Percentiles rank a stretch among this genome's conserved stretches.
Evolutionary conservation across 2,888 invertebrate species (phyloP).

Genomic region (Arenicola marina): DNA sequence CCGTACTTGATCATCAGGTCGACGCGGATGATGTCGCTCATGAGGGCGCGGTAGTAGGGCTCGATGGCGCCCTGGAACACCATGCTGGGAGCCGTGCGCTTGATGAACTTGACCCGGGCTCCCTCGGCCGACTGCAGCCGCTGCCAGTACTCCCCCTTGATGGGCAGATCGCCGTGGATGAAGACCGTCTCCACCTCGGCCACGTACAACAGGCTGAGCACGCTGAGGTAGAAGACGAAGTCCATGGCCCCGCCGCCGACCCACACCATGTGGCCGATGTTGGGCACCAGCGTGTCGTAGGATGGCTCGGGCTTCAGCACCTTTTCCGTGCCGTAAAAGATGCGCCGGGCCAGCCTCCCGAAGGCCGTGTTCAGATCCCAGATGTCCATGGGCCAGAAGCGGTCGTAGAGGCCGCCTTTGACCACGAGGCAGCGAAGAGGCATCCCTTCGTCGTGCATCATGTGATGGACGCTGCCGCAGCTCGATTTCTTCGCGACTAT

Average conservation of each 20-base stretch:
- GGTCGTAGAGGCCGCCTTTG: conserved; percentile 21
- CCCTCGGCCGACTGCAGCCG: conserved; percentile 9
- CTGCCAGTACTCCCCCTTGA: conserved; percentile 26
- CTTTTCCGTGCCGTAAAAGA: conserved; percentile 41
- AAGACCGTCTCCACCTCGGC: conserved; percentile 46
- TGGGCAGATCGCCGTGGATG: conserved; percentile 47
- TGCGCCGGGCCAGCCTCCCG: conserved; percentile 33
- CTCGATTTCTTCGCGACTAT: background rate
- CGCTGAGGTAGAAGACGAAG: conserved; percentile 52
- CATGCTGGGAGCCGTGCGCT: conserved; percentile 17
- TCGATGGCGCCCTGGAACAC: conserved; percentile 36
- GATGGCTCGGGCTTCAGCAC: conserved; percentile 19
- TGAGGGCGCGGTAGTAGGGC: conserved; percentile 42
- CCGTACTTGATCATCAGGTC: conserved; percentile 54
- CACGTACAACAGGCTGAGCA: conserved; percentile 47
- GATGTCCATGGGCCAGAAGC: conserved; percentile 41
- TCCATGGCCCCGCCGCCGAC: conserved; percentile 43
- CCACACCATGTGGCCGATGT: conserved; percentile 56
- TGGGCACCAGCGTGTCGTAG: conserved; percentile 40
- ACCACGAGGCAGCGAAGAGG: conserved; percentile 29
- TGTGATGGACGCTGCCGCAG: conserved; percentile 21
- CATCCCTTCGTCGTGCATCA: conserved; percentile 10
- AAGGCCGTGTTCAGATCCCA: conserved; percentile 38
- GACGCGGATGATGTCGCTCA: conserved; percentile 53
- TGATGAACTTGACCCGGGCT: conserved; percentile 23